A percentile compares a stretch with the other conserved stretches of the same genome.
Evolutionary conservation across 2,888 invertebrate species (phyloP).

Genomic region (Xestia rhomboidea): DNA sequence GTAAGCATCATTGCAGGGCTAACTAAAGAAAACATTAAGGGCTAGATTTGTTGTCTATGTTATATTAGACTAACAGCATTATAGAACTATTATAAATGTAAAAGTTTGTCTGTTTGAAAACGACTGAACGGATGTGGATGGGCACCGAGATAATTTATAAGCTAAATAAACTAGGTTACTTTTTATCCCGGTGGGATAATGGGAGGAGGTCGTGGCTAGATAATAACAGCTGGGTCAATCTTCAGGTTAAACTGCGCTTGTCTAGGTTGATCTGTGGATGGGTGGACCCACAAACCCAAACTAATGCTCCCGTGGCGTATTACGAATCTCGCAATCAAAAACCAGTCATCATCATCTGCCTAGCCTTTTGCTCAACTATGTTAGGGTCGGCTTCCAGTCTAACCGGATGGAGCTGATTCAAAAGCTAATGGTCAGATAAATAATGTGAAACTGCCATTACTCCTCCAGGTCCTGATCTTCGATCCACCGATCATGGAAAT

Average conservation of each 20-base stretch:
- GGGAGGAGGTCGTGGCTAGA: too few relatives aligned
- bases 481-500: conserved; percentile 75
- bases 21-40: too few relatives aligned
- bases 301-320: background rate
- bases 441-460: background rate
- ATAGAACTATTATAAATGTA: too few relatives aligned
- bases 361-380: background rate
- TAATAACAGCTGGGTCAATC: background rate
- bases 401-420: background rate
- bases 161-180: too few relatives aligned
- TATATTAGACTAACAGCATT: too few relatives aligned
- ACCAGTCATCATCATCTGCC: background rate
- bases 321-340: background rate
- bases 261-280: background rate
- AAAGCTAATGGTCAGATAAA: background rate
- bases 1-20: conserved; percentile 67
- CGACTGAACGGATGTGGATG: too few relatives aligned
- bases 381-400: background rate
- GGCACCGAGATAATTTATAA: too few relatives aligned
- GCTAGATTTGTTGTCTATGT: too few relatives aligned
- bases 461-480: conserved; percentile 84
- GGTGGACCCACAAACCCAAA: background rate
- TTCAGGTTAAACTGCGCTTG: background rate
- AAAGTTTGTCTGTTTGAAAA: too few relatives aligned
- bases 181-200: too few relatives aligned